phyloP scores from a whole-genome alignment of 2,888 invertebrate genomes.

The Toxonevra muliebris region DNA sequence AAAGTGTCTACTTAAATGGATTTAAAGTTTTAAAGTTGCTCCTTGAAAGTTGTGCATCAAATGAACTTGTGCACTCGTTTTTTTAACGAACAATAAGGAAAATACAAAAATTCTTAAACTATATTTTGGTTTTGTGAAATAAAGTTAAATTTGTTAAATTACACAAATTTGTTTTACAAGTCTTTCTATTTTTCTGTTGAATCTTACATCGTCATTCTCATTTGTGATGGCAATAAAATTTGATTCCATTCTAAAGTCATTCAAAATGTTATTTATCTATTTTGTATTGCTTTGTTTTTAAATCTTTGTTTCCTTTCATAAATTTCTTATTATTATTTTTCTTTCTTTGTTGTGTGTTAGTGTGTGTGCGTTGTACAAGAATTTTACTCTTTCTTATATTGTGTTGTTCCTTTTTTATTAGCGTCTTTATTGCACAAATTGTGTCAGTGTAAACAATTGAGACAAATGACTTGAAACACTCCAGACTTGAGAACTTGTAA shows the following conservation, averaged over 20 bases:
- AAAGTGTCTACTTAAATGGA: too few species aligned
- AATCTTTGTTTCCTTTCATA: not conserved
- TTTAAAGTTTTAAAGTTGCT: too few species aligned
- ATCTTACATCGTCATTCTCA: too few species aligned
- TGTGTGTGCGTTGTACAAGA: not conserved
- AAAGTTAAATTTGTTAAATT: not conserved
- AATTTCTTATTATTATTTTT: slow-evolving; percentile 1
- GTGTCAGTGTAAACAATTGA: slow-evolving; percentile 12
- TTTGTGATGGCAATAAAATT: not conserved
- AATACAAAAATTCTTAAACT: too few species aligned
- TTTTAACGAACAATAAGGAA: too few species aligned
- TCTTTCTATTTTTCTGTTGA: too few species aligned
- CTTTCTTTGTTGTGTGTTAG: not conserved
- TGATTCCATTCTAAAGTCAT: not conserved
- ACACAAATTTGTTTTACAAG: not conserved
- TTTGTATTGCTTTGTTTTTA: not conserved
- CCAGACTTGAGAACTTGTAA: not conserved
- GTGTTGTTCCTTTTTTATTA: not conserved
- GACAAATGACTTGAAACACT: slow-evolving; percentile 10
- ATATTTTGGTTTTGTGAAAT: too few species aligned
- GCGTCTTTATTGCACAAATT: slow-evolving; percentile 9
- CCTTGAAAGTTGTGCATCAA: too few species aligned
- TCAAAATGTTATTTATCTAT: not conserved
- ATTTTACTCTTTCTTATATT: not conserved
- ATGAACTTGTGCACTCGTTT: too few species aligned